phyloP scores from a whole-genome alignment of 2,113 vertebrate genomes.

The Ia io region DNA sequence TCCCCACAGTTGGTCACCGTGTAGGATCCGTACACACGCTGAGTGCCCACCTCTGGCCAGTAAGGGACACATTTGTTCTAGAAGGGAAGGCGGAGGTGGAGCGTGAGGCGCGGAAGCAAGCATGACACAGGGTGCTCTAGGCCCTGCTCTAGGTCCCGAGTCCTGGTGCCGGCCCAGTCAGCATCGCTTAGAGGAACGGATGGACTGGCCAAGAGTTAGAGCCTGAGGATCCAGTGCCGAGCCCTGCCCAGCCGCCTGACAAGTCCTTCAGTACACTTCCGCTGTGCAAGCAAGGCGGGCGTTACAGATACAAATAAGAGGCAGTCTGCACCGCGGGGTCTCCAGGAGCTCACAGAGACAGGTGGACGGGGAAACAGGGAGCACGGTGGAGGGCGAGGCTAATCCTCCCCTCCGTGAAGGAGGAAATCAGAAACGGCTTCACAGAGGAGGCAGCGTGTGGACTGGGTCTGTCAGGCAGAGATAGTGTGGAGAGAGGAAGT shows the following conservation, averaged over 20 bases:
- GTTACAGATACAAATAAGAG: neutral
- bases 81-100: neutral
- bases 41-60: constrained; percentile 87
- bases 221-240: neutral
- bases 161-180: neutral
- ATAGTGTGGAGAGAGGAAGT: neutral
- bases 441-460: neutral
- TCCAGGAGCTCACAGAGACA: neutral
- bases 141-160: neutral
- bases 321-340: neutral
- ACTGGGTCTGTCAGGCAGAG: neutral
- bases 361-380: neutral
- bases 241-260: neutral
- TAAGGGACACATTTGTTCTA: constrained; percentile 97
- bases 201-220: neutral
- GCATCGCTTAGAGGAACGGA: neutral
- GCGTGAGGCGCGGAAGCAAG: neutral
- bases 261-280: neutral
- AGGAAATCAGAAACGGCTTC: neutral
- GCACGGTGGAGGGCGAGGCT: accelerated
- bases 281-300: neutral
- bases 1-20: constrained; percentile 82
- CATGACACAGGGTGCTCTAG: accelerated
- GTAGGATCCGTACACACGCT: constrained; percentile 83
- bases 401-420: neutral